Evolutionary conservation across 2,888 invertebrate species (phyloP).

Genomic region (Ormia ochracea): DNA sequence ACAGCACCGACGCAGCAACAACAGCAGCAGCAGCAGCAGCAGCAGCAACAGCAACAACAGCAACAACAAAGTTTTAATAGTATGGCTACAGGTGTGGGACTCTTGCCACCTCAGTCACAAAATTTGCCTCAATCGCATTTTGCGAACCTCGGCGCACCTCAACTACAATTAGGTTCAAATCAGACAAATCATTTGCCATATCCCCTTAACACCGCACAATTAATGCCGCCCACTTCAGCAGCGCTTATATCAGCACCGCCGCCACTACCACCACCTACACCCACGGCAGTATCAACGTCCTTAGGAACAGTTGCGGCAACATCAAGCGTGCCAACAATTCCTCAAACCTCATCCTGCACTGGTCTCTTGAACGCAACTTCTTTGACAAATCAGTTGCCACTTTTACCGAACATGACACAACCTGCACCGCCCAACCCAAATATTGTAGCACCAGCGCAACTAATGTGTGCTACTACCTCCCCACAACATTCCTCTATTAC

Average conservation of each 20-base stretch:
- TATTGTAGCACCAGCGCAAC: slow-evolving; percentile 22
- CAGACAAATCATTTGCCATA: slow-evolving; percentile 60
- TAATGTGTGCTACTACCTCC: slow-evolving; percentile 59
- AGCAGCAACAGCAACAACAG: slow-evolving; percentile 56
- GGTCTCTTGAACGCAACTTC: slow-evolving; percentile 13
- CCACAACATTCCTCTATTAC: slow-evolving; percentile 68
- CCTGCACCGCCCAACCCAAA: slow-evolving; percentile 35
- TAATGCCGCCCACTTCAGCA: slow-evolving; percentile 50
- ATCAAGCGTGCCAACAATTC: neutral
- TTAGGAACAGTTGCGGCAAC: neutral
- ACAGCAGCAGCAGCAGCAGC: slow-evolving; percentile 62
- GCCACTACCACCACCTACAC: slow-evolving; percentile 51
- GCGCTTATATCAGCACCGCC: slow-evolving; percentile 64
- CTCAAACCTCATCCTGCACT: slow-evolving; percentile 2
- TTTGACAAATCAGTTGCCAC: slow-evolving; percentile 43
- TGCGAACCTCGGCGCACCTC: slow-evolving; percentile 47
- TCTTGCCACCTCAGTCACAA: slow-evolving; percentile 50
- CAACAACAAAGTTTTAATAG: slow-evolving; percentile 57
- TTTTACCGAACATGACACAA: slow-evolving; percentile 30
- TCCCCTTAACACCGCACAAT: slow-evolving; percentile 63
- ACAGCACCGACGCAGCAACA: slow-evolving; percentile 31
- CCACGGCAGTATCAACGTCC: slow-evolving; percentile 7
- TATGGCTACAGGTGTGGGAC: slow-evolving; percentile 35
- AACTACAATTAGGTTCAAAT: slow-evolving; percentile 45
- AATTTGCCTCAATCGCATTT: slow-evolving; percentile 52